Evolutionary conservation across 1,140 invertebrate species (phyloP).

Genomic region (Anthonomus grandis): DNA sequence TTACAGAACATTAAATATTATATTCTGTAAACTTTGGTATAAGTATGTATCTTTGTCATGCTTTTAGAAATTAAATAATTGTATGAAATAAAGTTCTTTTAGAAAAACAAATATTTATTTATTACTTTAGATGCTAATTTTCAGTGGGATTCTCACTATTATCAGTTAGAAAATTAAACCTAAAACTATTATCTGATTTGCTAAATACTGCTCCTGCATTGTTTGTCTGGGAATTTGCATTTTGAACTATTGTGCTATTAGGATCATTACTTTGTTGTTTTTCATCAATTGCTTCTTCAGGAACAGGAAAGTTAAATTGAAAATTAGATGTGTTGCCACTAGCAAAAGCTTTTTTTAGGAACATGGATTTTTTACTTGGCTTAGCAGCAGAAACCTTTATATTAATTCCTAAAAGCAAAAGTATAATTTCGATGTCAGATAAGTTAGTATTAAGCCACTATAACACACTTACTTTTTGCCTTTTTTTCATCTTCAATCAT

Average conservation of each 20-base stretch:
- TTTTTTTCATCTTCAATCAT: slow-evolving; percentile 73
- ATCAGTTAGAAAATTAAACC: slow-evolving; percentile 53
- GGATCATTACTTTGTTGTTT: background rate
- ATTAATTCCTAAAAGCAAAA: slow-evolving; percentile 41
- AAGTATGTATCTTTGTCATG: too few species aligned
- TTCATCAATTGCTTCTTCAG: background rate
- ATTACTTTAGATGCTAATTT: slow-evolving; percentile 3
- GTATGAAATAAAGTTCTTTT: too few species aligned
- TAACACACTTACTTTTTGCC: slow-evolving; percentile 47
- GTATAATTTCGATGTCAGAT: background rate
- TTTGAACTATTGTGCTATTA: background rate
- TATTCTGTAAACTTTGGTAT: background rate
- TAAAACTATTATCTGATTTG: slow-evolving; percentile 49
- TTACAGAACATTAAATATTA: background rate
- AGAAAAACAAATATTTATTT: too few species aligned
- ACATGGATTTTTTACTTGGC: slow-evolving; percentile 54
- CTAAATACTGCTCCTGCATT: slow-evolving; percentile 31
- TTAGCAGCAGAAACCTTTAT: slow-evolving; percentile 44
- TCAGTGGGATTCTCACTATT: background rate
- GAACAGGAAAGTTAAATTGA: slow-evolving; percentile 48
- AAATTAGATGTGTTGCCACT: slow-evolving; percentile 43
- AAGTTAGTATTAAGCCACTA: too few species aligned
- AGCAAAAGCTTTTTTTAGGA: slow-evolving; percentile 53
- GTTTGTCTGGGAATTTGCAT: too few species aligned
- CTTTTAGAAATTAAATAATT: too few species aligned